Conservation (phyloP, 2,888 invertebrate species). For the Hemistola chrysoprasaria region DNA sequence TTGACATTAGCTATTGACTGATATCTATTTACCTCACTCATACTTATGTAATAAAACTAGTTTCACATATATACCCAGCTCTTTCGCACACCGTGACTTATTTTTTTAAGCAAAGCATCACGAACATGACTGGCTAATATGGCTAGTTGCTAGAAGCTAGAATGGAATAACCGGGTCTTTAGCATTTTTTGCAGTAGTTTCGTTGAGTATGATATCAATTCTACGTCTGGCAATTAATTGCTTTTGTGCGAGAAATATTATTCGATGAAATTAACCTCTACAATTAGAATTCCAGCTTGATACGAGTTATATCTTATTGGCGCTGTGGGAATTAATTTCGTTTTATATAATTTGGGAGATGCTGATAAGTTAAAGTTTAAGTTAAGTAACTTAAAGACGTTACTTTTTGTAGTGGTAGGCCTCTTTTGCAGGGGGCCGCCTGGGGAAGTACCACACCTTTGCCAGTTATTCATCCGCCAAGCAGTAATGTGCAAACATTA, state of each 20-base stretch:
- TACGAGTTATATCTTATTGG: too few species aligned
- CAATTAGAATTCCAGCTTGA: too few species aligned
- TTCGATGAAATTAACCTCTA: not conserved
- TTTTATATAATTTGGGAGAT: too few species aligned
- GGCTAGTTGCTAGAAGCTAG: not conserved
- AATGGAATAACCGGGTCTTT: conserved; percentile 28
- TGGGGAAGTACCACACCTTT: too few species aligned
- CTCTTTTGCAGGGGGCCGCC: too few species aligned
- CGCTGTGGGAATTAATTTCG: too few species aligned
- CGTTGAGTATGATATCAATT: conserved; percentile 11
- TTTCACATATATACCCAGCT: conserved; percentile 9
- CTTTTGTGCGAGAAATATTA: not conserved
- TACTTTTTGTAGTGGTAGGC: too few species aligned
- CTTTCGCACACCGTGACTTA: conserved; percentile 24
- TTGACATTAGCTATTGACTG: conserved; percentile 42
- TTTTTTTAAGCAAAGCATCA: conserved; percentile 13
- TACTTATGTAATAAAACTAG: conserved; percentile 11
- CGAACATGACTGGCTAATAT: conserved; percentile 21
- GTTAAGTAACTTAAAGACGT: too few species aligned
- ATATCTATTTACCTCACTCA: conserved; percentile 34
- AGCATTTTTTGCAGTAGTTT: conserved; percentile 22
- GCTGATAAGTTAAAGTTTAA: too few species aligned
- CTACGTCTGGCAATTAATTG: conserved; percentile 5
- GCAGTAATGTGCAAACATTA: too few species aligned
- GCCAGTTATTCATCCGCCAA: too few species aligned